Evolutionary conservation across 2,888 invertebrate genomes (phyloP).

Genomic region (Schizotus pectinicornis): DNA sequence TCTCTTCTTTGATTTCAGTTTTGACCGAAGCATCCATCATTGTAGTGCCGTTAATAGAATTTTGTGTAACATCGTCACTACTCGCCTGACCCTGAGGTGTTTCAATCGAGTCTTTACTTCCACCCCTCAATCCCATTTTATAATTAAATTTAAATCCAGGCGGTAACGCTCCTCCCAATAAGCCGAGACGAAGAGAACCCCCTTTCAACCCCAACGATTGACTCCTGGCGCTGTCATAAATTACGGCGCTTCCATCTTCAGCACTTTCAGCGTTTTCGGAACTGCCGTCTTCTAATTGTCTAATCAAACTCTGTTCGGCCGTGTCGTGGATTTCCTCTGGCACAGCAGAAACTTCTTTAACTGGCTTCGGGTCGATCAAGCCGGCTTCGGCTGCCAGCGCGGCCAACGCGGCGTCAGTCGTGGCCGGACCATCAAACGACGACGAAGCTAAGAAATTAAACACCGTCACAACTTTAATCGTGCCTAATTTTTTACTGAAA

Average conservation of each 20-base stretch:
- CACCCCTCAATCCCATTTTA: constrained; percentile 52
- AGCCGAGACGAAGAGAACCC: constrained; percentile 39
- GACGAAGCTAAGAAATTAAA: constrained; percentile 59
- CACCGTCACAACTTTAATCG: no score
- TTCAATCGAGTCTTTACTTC: constrained; percentile 51
- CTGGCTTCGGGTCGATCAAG: constrained; percentile 61
- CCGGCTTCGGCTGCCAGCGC: constrained; percentile 69
- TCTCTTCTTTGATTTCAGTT: constrained; percentile 13
- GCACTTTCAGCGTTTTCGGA: constrained; percentile 27
- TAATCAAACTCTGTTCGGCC: constrained; percentile 24
- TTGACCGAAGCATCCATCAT: constrained; percentile 34
- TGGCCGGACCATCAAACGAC: constrained; percentile 65
- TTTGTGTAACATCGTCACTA: constrained; percentile 34
- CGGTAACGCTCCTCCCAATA: constrained; percentile 40
- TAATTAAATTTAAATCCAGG: constrained; percentile 35
- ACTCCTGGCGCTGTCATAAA: constrained; percentile 46
- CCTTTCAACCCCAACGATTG: constrained; percentile 55
- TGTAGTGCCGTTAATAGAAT: constrained; percentile 40
- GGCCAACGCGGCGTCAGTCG: constrained; percentile 67
- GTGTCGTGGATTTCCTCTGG: constrained; percentile 7
- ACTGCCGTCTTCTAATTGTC: constrained; percentile 22
- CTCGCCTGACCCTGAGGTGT: constrained; percentile 29
- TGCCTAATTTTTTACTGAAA: no score
- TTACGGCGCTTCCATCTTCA: constrained; percentile 45
- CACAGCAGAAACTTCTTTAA: constrained; percentile 33